phyloP scores from a whole-genome alignment of 2,888 invertebrate species.

The Calliopum simillimum region DNA sequence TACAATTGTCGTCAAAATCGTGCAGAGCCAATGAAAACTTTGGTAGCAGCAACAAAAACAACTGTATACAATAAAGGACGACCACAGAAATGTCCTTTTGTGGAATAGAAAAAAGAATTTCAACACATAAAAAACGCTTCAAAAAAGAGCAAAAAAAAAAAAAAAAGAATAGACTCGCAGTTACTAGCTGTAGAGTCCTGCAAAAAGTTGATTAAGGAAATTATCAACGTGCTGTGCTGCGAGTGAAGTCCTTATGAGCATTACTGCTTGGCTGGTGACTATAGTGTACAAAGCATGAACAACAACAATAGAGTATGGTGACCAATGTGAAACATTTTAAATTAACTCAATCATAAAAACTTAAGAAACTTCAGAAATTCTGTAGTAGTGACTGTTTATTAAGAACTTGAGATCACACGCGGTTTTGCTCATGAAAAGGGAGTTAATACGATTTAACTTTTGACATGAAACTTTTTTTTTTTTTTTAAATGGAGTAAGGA shows the following conservation, averaged over 20 bases:
- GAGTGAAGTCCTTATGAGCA: conserved; percentile 51
- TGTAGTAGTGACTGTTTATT: conserved; percentile 20
- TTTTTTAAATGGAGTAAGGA: too few species aligned
- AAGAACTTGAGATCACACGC: too few species aligned
- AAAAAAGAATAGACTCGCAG: background rate
- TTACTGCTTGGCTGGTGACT: background rate
- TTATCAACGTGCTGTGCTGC: conserved; percentile 22
- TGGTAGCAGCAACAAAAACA: too few species aligned
- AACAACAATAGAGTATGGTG: conserved; percentile 27
- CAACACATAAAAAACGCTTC: background rate
- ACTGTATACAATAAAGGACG: background rate
- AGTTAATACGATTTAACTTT: too few species aligned
- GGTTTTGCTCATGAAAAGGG: too few species aligned
- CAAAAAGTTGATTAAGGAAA: background rate
- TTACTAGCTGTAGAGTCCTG: background rate
- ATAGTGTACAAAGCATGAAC: background rate
- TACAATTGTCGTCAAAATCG: background rate
- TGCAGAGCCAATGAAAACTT: background rate
- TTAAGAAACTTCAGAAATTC: conserved; percentile 38
- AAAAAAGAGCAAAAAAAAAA: background rate
- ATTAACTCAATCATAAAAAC: background rate
- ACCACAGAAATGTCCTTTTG: background rate
- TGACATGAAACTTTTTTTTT: too few species aligned
- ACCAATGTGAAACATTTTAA: conserved; percentile 19
- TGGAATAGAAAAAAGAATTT: background rate